Evolutionary conservation across 2,113 vertebrate genomes (phyloP), one percentile per base, ranked within the genome.

Genomic region (Dasyprocta punctata): DNA sequence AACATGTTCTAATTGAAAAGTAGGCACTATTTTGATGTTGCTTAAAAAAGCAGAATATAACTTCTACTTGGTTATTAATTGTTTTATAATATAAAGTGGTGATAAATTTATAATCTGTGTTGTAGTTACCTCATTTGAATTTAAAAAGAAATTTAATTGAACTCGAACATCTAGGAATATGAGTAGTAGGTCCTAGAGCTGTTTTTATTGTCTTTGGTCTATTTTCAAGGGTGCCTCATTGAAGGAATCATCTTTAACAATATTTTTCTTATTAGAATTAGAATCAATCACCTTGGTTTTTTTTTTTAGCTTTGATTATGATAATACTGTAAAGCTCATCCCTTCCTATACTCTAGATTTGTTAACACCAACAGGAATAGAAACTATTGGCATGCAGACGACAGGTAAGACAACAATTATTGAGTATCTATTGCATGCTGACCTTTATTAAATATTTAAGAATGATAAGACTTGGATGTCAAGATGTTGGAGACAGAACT

Each of bases 191-290:
- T 71, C 20, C 52, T 61, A 16, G 7, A 69, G 24, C 36, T 61
- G 9, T 41, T 89, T 80, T 33, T 87, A 63, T 71, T 54, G 63
- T 26, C 38, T 81, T n/a, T 28, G 28, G n/a, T 88, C 44, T 90
- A 0, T 61, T 86, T 91, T 93, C 56, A 92, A 92, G 67, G 33
- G 19, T 54, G 30, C 58, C 73, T 11, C 7, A 36, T 26, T 77
- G 65, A 16, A 49, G 5, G 9, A 19, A 19, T 56, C 69, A 47
- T 63, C 41, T 84, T 71, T 92, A 60, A 91, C 69, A 56, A 10
- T 58, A 12, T 73, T 97, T 92, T 96, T 92, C 28, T 80, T 65
- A 44, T 44, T 78, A 26, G 54, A 80, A n/a, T 92, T 84, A 28
- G 54, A 80, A 96, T 52, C 41, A 16, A 96, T 52, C 41, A 19